phyloP scores from a whole-genome alignment of 2,113 vertebrate species.

The Paratilapia polleni region DNA sequence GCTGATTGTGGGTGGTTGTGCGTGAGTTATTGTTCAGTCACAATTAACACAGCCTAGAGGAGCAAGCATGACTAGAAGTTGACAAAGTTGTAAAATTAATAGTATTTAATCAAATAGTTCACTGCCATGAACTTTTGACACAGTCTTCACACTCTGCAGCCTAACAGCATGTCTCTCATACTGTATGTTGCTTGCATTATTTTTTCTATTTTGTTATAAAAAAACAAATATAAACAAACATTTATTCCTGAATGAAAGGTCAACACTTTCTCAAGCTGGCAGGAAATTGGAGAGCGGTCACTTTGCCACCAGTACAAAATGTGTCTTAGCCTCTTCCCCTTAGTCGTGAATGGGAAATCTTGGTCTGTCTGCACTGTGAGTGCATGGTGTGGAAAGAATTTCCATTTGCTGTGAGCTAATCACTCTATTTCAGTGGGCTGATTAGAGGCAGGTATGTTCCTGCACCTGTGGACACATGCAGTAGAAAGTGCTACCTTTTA shows the following conservation, averaged over 20 bases:
- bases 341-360: background rate
- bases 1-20: background rate
- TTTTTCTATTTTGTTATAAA: background rate
- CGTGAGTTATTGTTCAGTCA: background rate
- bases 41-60: background rate
- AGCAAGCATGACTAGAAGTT: background rate
- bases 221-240: too few species aligned
- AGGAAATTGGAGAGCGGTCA: slow-evolving; percentile 1
- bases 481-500: background rate
- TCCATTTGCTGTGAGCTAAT: background rate
- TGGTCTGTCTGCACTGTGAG: background rate
- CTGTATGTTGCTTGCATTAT: background rate
- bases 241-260: too few species aligned
- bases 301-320: background rate
- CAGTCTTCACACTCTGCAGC: background rate
- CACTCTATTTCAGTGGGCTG: background rate
- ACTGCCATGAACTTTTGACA: background rate
- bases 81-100: background rate
- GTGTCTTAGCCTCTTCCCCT: background rate
- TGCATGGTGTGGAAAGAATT: background rate
- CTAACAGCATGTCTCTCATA: background rate
- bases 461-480: background rate
- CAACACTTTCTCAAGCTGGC: too few species aligned
- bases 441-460: background rate
- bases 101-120: background rate